These are phyloP conservation scores for Nyctalus aviator DNA, from an alignment of 2,797 vertebrate species.

Conservation along the genomic window DNA sequence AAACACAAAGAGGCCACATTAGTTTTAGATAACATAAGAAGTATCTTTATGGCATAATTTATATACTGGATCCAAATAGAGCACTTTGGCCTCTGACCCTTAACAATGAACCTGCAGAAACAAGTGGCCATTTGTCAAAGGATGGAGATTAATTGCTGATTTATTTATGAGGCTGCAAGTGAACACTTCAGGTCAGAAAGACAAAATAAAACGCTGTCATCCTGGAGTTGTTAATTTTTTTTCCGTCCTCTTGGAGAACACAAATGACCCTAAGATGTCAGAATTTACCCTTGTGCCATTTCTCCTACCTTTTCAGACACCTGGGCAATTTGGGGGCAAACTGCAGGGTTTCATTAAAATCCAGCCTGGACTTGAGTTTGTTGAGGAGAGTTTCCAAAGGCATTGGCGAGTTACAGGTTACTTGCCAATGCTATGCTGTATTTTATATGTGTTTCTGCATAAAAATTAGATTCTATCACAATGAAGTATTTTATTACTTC, in stretches of 20 bases:
- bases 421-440: not conserved
- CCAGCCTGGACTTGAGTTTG: no score
- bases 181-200: conserved; percentile 34
- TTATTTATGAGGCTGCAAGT: conserved; percentile 65
- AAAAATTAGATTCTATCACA: conserved; percentile 32
- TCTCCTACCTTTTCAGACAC: not conserved
- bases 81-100: conserved; percentile 42
- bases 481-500: conserved; percentile 66
- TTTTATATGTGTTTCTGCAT: conserved; percentile 45
- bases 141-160: conserved; percentile 58
- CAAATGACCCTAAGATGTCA: not conserved
- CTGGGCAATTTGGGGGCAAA: no score
- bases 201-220: conserved; percentile 51
- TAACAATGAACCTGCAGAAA: not conserved
- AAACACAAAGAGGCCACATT: not conserved
- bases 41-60: conserved; percentile 9
- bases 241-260: not conserved
- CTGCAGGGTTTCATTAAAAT: no score
- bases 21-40: conserved; percentile 33
- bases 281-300: not conserved
- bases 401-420: not conserved
- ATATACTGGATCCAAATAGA: conserved; percentile 36
- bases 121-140: conserved; percentile 54
- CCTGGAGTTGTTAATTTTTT: not conserved
- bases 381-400: no score